Evolutionary conservation across 1,140 invertebrate genomes (phyloP).

Genomic region (Lordiphosa stackelbergi): DNA sequence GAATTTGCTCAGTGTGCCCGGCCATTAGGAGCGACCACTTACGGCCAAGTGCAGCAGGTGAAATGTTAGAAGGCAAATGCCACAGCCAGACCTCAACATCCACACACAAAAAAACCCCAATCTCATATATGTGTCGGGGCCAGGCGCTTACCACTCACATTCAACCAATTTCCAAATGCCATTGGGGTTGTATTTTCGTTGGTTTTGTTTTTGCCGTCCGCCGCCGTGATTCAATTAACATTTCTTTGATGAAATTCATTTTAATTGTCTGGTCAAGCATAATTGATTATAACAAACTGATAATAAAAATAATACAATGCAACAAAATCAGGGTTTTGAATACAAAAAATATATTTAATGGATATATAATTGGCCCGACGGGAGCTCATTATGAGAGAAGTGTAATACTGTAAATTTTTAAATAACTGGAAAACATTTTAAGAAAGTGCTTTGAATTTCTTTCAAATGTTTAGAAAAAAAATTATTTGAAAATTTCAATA

Average conservation of each 20-base stretch:
- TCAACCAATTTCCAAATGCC: constrained; percentile 29
- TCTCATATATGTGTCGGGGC: constrained; percentile 27
- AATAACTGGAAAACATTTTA: no score
- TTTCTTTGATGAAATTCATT: constrained; percentile 5
- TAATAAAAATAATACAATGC: no score
- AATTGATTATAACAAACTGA: no score
- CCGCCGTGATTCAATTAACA: constrained; percentile 19
- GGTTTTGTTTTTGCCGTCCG: not conserved
- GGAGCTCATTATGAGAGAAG: no score
- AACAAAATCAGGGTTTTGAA: no score
- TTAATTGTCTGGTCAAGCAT: not conserved
- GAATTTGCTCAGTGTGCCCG: constrained; percentile 37
- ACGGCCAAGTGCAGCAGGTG: constrained; percentile 33
- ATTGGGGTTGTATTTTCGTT: constrained; percentile 3
- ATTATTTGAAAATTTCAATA: no score
- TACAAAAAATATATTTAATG: no score
- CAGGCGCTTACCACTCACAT: constrained; percentile 19
- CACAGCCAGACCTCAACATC: not conserved
- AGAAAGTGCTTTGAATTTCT: no score
- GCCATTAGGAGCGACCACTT: constrained; percentile 24
- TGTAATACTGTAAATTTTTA: no score
- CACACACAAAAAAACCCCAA: constrained; percentile 11
- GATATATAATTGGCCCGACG: no score
- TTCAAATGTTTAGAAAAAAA: no score
- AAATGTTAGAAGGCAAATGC: constrained; percentile 8